These are phyloP conservation scores for Bruchidius siliquastri DNA, from an alignment of 2,888 invertebrate species.

Conservation along the genomic window DNA sequence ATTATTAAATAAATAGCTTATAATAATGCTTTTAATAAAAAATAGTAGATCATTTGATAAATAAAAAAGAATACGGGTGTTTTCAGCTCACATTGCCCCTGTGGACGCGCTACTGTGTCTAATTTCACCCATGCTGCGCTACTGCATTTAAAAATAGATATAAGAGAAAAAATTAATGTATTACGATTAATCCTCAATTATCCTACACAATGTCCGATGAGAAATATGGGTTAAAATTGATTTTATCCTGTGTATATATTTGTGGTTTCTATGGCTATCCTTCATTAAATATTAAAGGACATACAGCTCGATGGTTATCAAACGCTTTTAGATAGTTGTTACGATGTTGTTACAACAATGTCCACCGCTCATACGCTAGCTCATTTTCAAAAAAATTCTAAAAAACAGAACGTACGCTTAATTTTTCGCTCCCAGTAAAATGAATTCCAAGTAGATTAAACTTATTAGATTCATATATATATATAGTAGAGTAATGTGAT, in stretches of 20 bases:
- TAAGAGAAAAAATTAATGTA: conserved; percentile 2
- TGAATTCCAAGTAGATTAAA: background rate
- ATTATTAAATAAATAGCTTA: too few relatives aligned
- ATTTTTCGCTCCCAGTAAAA: background rate
- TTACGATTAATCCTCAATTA: conserved; percentile 6
- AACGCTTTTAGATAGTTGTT: conserved; percentile 6
- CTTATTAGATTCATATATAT: background rate
- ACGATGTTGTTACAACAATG: background rate
- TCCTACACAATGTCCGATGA: conserved; percentile 9
- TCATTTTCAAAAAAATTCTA: background rate
- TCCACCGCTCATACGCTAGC: background rate
- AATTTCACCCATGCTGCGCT: background rate
- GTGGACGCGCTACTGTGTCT: too few relatives aligned
- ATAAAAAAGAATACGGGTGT: too few relatives aligned
- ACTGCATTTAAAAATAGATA: background rate
- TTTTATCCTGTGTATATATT: conserved; percentile 43
- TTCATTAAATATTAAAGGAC: conserved; percentile 26
- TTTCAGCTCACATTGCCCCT: too few relatives aligned
- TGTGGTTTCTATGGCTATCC: conserved; percentile 32
- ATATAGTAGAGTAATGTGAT: background rate
- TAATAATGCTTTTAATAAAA: too few relatives aligned
- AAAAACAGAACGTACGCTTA: background rate
- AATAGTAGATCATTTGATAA: too few relatives aligned
- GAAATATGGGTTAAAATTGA: conserved; percentile 40
- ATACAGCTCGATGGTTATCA: conserved; percentile 19